Evolutionary conservation across 2,113 vertebrate species (phyloP).

Genomic region (Anhinga anhinga): DNA sequence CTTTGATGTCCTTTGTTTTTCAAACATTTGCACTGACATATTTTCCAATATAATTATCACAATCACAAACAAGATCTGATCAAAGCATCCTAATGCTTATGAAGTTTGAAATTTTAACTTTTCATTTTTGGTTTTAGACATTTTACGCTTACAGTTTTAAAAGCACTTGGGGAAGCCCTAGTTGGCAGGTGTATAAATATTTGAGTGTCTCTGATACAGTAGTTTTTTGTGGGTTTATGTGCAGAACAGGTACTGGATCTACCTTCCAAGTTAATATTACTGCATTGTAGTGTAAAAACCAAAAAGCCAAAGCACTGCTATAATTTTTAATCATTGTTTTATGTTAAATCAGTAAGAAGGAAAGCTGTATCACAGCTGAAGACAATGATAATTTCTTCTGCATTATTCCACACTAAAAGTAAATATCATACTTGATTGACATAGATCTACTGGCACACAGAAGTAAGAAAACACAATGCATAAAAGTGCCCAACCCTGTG

Average conservation of each 20-base stretch:
- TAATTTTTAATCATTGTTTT: neutral
- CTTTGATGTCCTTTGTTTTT: constrained; percentile 63
- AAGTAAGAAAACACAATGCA: neutral
- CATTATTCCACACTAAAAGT: neutral
- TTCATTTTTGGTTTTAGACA: neutral
- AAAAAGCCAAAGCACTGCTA: neutral
- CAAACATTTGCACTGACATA: constrained; percentile 48
- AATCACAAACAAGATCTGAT: constrained; percentile 37
- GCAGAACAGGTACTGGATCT: neutral
- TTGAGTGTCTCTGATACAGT: neutral
- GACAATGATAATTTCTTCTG: neutral
- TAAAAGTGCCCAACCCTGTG: neutral
- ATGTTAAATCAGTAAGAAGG: neutral
- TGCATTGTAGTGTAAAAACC: neutral
- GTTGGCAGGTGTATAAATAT: neutral
- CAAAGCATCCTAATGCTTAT: constrained; percentile 27
- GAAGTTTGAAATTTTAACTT: constrained; percentile 36
- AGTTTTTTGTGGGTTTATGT: neutral
- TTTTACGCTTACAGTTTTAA: neutral
- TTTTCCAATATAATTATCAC: constrained; percentile 59
- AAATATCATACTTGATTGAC: neutral
- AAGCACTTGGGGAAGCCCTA: neutral
- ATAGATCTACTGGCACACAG: neutral
- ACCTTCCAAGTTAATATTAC: neutral
- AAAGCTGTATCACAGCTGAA: neutral